Evolutionary conservation across 1,140 invertebrate genomes (phyloP).

Genomic region (Saccostrea glomerata): DNA sequence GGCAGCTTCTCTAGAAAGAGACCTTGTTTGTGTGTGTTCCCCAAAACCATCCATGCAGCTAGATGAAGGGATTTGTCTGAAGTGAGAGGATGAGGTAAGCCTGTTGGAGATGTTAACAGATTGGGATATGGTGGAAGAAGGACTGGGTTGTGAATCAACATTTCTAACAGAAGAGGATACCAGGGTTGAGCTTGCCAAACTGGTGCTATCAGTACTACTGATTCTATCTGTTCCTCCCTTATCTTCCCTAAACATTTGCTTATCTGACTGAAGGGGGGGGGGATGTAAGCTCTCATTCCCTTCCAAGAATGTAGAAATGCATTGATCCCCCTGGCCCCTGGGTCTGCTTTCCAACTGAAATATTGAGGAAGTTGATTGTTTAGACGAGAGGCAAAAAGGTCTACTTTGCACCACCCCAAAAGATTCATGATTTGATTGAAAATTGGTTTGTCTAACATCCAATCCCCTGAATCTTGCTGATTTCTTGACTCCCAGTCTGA

Average conservation of each 20-base stretch:
- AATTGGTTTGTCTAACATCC: conserved; percentile 39
- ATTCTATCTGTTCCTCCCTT: conserved; percentile 40
- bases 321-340: conserved; percentile 35
- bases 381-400: conserved; percentile 52
- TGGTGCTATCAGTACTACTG: conserved; percentile 51
- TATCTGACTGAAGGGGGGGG: conserved; percentile 61
- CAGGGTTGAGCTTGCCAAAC: conserved; percentile 58
- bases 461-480: conserved; percentile 20
- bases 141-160: conserved; percentile 35
- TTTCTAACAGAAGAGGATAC: conserved; percentile 34
- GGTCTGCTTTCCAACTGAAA: conserved; percentile 50
- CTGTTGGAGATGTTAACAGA: not conserved
- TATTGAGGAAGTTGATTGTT: conserved; percentile 41
- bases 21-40: no score
- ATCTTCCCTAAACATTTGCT: conserved; percentile 54
- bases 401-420: conserved; percentile 21
- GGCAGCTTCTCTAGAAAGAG: no score
- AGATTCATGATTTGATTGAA: conserved; percentile 12
- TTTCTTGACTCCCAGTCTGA: conserved; percentile 49
- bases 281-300: conserved; percentile 24
- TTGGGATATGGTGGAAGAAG: conserved; percentile 23
- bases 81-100: not conserved
- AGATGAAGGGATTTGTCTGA: no score
- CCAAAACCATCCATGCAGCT: no score
- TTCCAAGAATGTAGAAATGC: conserved; percentile 40